phyloP scores from a whole-genome alignment of 2,888 invertebrate genomes.

The Papilio elwesi region DNA sequence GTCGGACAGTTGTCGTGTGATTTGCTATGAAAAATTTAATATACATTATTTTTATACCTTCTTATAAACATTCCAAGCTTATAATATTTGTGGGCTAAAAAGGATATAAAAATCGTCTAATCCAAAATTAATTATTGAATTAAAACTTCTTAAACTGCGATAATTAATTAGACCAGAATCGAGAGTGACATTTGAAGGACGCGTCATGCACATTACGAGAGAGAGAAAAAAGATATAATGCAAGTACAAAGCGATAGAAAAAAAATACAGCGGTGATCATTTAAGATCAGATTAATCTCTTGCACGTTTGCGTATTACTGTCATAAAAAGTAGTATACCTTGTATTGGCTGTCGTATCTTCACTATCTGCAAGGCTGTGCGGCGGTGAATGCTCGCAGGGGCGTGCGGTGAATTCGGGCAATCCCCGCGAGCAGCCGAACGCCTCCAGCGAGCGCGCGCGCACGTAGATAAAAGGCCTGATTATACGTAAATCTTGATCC shows the following conservation, averaged over 20 bases:
- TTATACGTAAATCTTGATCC: conserved; percentile 91
- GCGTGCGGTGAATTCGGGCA: conserved; percentile 87
- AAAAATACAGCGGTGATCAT: conserved; percentile 40
- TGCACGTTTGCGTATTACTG: too few species aligned
- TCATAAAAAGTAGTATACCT: conserved; percentile 43
- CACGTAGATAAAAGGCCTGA: conserved; percentile 94
- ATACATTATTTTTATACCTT: too few species aligned
- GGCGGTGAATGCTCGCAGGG: conserved; percentile 49
- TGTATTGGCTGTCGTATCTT: conserved; percentile 49
- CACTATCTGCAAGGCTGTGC: conserved; percentile 50
- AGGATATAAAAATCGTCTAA: too few species aligned
- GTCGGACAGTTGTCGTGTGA: not conserved
- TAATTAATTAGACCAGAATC: too few species aligned
- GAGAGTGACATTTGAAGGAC: too few species aligned
- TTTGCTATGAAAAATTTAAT: conserved; percentile 3
- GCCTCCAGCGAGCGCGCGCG: conserved; percentile 89
- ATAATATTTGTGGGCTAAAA: too few species aligned
- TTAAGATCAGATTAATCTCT: too few species aligned
- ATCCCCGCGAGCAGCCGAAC: conserved; percentile 88
- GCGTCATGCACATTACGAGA: too few species aligned
- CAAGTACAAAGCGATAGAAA: not conserved
- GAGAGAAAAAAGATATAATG: too few species aligned
- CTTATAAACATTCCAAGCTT: too few species aligned
- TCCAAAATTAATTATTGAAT: too few species aligned
- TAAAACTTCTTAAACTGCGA: too few species aligned